Evolutionary conservation across 2,113 vertebrate species (phyloP), one percentile per base, ranked within the genome.

Genomic region (Podiceps cristatus): DNA sequence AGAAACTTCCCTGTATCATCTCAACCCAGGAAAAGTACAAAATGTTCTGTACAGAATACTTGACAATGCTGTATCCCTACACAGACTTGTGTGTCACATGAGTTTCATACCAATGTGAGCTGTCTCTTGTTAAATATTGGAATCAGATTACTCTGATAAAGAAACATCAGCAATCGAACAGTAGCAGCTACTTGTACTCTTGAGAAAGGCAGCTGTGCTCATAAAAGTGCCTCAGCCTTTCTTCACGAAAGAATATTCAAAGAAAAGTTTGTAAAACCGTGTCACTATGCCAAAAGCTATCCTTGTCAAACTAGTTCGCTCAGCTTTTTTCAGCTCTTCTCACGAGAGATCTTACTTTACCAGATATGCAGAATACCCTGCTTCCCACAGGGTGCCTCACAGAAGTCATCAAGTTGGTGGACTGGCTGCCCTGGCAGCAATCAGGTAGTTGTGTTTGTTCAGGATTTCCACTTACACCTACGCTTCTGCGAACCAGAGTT

Each of bases 401-500:
- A 44, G 76, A 78, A 90, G 84, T 88, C 69, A 85, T 45, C 18
- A 28, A 31, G 71, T 28, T 71, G 63, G 66, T 88, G 87, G 17
- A 94, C 91, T 63, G 64, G 53, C 77, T 90, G 66, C 75, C 56
- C 87, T 80, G 74, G 68, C 80, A 74, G 82, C 72, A 45, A 33
- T 88, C 90, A 92, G 69, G 49, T 66, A 53, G 40, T 33, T 77
- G 18, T 88, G 78, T 94, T 94, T 95, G 58, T 89, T 93, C 93
- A 96, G 95, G 72, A 90, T 91, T 97, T 97, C 93, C 91, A 66
- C 80, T 91, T 75, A 18, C 11, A 88, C 63, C 88, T 86, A 66
- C 71, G 8, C 28, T 75, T 17, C 28, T 44, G 66, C 62, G 75
- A 85, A 75, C 64, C 45, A 29, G 74, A 31, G 59, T 40, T n/a